phyloP scores from a whole-genome alignment of 2,113 vertebrate genomes.

The Upupa epops region DNA sequence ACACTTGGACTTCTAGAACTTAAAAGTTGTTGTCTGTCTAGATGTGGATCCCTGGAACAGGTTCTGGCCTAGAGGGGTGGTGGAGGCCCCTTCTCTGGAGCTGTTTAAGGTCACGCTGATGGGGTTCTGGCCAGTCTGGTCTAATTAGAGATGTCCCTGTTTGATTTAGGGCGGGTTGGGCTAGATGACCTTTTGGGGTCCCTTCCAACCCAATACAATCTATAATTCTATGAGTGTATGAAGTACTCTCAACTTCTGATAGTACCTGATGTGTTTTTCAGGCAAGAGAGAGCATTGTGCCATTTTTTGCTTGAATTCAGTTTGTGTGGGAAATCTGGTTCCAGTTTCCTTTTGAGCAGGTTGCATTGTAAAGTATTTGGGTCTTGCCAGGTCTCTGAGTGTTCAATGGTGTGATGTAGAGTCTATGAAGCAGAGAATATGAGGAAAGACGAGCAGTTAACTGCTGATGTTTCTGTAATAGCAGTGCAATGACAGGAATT shows the following conservation, averaged over 20 bases:
- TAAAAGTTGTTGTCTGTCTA: no score
- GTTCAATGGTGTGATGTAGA: not conserved
- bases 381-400: not conserved
- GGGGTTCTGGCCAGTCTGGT: no score
- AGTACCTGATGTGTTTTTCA: not conserved
- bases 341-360: not conserved
- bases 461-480: not conserved
- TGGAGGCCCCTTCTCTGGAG: no score
- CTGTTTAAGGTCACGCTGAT: no score
- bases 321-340: not conserved
- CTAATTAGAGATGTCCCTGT: no score
- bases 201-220: no score
- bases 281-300: not conserved
- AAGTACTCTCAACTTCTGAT: not conserved
- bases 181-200: no score
- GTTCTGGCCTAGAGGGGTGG: no score
- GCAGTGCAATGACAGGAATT: slow-evolving; percentile 44
- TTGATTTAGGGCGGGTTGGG: no score
- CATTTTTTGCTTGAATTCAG: not conserved
- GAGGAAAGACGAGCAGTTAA: not conserved
- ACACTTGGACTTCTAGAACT: no score
- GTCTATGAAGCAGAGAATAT: not conserved
- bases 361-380: not conserved
- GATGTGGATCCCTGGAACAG: no score
- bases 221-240: no score